Conservation (phyloP, 2,797 vertebrate genomes). For the Chromobotia macracanthus region DNA sequence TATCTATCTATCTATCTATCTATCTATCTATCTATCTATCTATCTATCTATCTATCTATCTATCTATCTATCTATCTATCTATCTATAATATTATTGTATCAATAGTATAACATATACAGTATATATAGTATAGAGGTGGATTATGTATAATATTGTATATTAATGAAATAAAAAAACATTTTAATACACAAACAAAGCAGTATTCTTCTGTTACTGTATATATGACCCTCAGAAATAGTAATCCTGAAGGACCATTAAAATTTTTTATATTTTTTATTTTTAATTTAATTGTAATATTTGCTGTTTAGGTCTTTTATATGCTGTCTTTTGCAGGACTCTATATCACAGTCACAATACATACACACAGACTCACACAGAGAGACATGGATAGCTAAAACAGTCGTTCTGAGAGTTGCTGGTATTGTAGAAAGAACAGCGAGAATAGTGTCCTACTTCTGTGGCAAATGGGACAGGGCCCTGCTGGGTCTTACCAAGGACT, state of each 20-base stretch:
- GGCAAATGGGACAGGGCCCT: slow-evolving; percentile 62
- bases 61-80: too few species aligned
- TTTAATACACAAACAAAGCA: background rate
- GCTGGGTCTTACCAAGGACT: slow-evolving; percentile 56
- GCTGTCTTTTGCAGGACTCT: background rate
- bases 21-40: too few species aligned
- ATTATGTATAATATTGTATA: too few species aligned
- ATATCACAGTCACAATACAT: background rate
- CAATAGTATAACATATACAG: too few species aligned
- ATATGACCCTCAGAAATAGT: too few species aligned
- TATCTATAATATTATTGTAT: too few species aligned
- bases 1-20: background rate
- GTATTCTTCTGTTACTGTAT: too few species aligned
- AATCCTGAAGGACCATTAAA: too few species aligned
- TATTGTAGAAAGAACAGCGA: slow-evolving; percentile 36
- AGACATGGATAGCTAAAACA: slow-evolving; percentile 12
- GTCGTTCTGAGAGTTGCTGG: slow-evolving; percentile 22
- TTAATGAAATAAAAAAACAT: background rate
- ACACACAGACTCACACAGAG: background rate
- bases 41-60: too few species aligned
- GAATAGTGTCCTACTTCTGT: slow-evolving; percentile 57
- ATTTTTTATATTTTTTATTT: background rate
- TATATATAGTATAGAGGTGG: too few species aligned
- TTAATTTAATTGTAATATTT: background rate
- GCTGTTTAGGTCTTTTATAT: background rate